A percentile compares a stretch with the other conserved stretches of the same genome.
Evolutionary conservation across 2,888 invertebrate genomes (phyloP).

Genomic region (Unio pictorum): DNA sequence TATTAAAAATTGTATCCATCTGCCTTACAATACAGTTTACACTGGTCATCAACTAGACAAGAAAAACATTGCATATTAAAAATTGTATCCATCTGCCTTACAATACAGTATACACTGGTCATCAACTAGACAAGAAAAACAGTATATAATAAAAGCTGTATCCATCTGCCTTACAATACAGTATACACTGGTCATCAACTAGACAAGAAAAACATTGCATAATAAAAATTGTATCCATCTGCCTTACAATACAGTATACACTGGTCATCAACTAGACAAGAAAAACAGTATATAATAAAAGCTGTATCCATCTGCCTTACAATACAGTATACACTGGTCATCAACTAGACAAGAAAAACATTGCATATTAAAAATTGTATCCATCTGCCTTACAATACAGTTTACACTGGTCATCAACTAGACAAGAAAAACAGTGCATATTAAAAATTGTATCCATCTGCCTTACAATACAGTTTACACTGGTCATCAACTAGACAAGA

Average conservation of each 20-base stretch:
- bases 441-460: conserved; percentile 91
- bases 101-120: conserved; percentile 96
- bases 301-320: conserved; percentile 92
- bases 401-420: conserved; percentile 83
- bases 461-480: conserved; percentile 97
- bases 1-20: too few species aligned
- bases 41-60: too few species aligned
- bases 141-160: too few species aligned
- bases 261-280: conserved; percentile 55
- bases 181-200: too few species aligned
- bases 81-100: conserved; percentile 92
- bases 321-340: conserved; percentile 93
- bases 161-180: too few species aligned
- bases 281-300: conserved; percentile 79
- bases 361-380: too few species aligned
- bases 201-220: too few species aligned
- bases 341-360: conserved; percentile 74
- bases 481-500: conserved; percentile 80
- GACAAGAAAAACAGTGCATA: conserved; percentile 85
- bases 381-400: too few species aligned
- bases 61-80: conserved; percentile 93
- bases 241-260: conserved; percentile 50
- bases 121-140: conserved; percentile 74
- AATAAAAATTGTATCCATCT: too few species aligned
- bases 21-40: too few species aligned